A percentile compares a stretch with the other conserved stretches of the same genome.
These are phyloP conservation scores for Rachycentron canadum DNA, from an alignment of 2,797 vertebrate species.

Conservation along the genomic window DNA sequence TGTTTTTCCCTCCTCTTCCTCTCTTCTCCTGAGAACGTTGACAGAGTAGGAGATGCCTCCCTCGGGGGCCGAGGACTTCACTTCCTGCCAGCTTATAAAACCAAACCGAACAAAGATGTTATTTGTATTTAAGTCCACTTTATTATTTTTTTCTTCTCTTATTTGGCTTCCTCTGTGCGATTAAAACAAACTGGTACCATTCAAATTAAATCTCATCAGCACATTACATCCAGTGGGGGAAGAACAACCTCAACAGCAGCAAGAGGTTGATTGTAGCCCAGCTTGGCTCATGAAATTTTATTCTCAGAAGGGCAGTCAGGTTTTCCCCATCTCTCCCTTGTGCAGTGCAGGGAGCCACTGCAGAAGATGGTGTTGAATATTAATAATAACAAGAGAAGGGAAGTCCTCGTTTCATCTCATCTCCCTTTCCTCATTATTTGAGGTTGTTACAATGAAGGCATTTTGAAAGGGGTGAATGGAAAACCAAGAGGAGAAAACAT, in stretches of 20 bases:
- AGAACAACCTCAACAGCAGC: constrained; percentile 24
- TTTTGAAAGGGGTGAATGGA: constrained; percentile 22
- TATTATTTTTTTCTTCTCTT: constrained; percentile 23
- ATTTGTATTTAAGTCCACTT: constrained; percentile 49
- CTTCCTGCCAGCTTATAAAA: constrained; percentile 65
- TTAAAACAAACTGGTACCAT: constrained; percentile 23
- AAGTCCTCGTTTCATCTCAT: constrained; percentile 39
- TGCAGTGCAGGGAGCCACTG: constrained; percentile 48
- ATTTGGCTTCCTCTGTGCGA: constrained; percentile 34
- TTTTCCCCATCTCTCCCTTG: constrained; percentile 38
- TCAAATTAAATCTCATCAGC: constrained; percentile 39
- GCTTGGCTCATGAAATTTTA: constrained; percentile 39
- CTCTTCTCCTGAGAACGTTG: constrained; percentile 53
- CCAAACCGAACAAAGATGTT: constrained; percentile 54
- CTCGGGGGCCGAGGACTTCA: constrained; percentile 33
- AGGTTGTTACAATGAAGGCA: constrained; percentile 38
- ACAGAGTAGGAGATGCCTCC: constrained; percentile 55
- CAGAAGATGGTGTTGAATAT: constrained; percentile 69
- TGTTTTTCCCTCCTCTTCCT: constrained; percentile 23
- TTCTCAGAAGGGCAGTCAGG: constrained; percentile 48
- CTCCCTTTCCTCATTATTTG: constrained; percentile 28
- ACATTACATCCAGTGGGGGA: constrained; percentile 30
- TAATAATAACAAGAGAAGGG: constrained; percentile 48
- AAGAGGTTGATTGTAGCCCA: constrained; percentile 52
- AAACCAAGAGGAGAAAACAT: constrained; percentile 9